Base-by-base conservation (phyloP, 2,797 vertebrate species). In the Gephyroberyx darwinii region DNA sequence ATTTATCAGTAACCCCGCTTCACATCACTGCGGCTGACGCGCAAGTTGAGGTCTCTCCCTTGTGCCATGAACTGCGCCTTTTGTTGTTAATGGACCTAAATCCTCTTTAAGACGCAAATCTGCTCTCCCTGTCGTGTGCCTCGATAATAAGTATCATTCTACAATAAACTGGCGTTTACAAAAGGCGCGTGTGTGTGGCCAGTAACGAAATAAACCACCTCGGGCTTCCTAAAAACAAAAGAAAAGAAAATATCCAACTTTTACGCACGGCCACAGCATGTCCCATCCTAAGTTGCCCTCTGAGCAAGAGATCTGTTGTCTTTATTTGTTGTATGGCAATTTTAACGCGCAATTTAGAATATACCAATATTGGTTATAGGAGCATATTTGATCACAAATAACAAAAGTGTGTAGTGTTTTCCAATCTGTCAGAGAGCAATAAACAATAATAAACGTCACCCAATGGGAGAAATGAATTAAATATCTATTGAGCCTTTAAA, bases 21-120 rank as follows among this genome's bases (percentile, higher is more conserved):
- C 88, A 81, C 88, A 80, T 84, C 88, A 68, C 71, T 58, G 84
- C 70, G 78, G 64, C 84, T 88, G 81, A 81, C 84, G 81, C 86
- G 70, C 88, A 71, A 74, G 82, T 61, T 74, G 78, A 65, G 82
- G 80, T 87, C 75, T 83, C 78, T 79, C 86, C 80, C 86, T 62
- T n/a, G 86, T 84, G 86, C 85, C 89, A 77, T 55, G 84, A 84
- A 76, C 86, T 86, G 78, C 83, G 84, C 85, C 89, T 90, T 88
- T 90, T 90, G 86, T 88, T 73, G 83, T 82, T 92, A 90, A 91
- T 90, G 81, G 87, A 89, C 87, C 79, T 84, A 90, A 92, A 91
- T 92, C 88, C 88, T 84, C 85, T 88, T 89, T 88, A 89, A 86
- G 86, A 83, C 87, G 79, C 81, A 87, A 76, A 89, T 83, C 85